Evolutionary conservation across 2,888 invertebrate species (phyloP).

Genomic region (Cepaea hortensis): DNA sequence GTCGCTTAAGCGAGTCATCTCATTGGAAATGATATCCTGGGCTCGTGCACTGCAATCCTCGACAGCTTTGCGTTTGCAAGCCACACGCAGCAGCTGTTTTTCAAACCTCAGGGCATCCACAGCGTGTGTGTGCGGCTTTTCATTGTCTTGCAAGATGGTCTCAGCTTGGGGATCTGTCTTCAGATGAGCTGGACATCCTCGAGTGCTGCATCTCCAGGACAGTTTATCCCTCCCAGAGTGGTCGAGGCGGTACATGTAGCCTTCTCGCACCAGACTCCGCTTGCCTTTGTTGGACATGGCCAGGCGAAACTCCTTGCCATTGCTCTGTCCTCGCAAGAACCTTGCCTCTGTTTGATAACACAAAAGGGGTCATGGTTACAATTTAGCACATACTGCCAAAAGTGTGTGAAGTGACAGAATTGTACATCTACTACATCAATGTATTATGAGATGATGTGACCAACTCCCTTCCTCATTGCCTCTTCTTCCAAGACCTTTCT

Average conservation of each 20-base stretch:
- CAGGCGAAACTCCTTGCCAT: conserved; percentile 28
- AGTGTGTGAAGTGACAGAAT: no score
- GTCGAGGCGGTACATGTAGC: conserved; percentile 35
- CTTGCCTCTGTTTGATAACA: neutral
- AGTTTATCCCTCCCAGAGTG: conserved; percentile 28
- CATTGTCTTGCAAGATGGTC: conserved; percentile 30
- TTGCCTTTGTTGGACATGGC: conserved; percentile 38
- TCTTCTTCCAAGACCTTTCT: no score
- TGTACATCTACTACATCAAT: no score
- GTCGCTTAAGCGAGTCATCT: conserved; percentile 15
- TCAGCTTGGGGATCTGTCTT: conserved; percentile 8
- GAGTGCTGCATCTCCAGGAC: conserved; percentile 36
- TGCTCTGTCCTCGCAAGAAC: conserved; percentile 31
- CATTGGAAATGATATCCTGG: conserved; percentile 32
- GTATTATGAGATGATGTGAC: no score
- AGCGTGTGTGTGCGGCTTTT: conserved; percentile 18
- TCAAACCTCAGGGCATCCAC: conserved; percentile 32
- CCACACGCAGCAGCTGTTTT: conserved; percentile 28
- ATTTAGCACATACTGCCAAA: no score
- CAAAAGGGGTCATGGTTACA: no score
- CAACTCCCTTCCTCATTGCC: no score
- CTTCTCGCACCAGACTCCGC: conserved; percentile 20
- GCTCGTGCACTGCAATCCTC: conserved; percentile 16
- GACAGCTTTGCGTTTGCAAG: conserved; percentile 34
- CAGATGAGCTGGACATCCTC: conserved; percentile 30